Evolutionary conservation across 1,140 invertebrate genomes (phyloP), one percentile per base, ranked within the genome.

Genomic region (Macrobrachium nipponense): DNA sequence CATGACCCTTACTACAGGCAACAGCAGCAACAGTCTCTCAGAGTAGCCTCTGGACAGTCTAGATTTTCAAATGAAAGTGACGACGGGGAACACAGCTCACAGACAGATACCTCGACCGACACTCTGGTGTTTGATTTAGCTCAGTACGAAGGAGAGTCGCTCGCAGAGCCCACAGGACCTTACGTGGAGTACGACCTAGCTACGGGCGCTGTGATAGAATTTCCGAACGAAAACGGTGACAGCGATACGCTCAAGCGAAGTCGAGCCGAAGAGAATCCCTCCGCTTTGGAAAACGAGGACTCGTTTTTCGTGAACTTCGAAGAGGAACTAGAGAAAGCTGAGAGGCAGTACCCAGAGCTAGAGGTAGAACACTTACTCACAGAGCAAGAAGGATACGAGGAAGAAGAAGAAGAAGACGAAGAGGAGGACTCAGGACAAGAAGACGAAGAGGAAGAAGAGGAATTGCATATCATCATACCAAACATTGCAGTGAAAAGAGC

Each of bases 101-200:
- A 86, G 77, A 86, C 84, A 8, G 84, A 86, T 58, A 80, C 84
- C 58, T 86, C 84, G 2, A 86, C 84, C 0, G 84, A 86, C 12
- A 86, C 84, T 15, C 58, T 86, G 5, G 68, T 86, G 43, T 59
- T 59, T 17, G 84, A 86, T 27, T 77, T 59, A 17, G 43, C 59
- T 2, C 84, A 62, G 20, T 43, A 61, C 23, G 44, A 80, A 20
- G 27, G 20, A 62, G 59, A 58, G 43, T 18, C 51, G 58, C 73
- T n/a, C 8, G 10, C n/a, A 7, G 44, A 76, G 14, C 14, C 8
- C 4, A n/a, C 0, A 5, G 73, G 59, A 58, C n/a, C 14, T 44
- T 76, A 18, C 20, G 44, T 58, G 44, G 73, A 76, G 23, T 76
- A 76, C 44, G 61, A 77, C 43, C 20, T 62, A 36, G 60, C 20